These are phyloP conservation scores for Dendrocincla fuliginosa DNA, from an alignment of 2,797 vertebrate genomes.

Conservation along the genomic window DNA sequence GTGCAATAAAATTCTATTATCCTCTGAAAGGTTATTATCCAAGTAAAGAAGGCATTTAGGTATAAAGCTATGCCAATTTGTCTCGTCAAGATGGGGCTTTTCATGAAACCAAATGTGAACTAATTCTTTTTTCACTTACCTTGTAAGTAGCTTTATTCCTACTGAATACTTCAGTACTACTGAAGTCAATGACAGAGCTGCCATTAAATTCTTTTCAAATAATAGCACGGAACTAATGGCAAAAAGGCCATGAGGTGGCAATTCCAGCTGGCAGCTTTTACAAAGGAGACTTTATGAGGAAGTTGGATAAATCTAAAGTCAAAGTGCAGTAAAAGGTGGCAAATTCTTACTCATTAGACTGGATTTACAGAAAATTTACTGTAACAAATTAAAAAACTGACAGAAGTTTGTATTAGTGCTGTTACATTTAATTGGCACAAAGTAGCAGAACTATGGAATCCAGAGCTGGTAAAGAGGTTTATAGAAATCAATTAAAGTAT, in stretches of 20 bases:
- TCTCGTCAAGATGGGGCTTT: not conserved
- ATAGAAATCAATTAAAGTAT: not conserved
- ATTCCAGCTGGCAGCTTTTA: constrained; percentile 9
- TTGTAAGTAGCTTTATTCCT: constrained; percentile 28
- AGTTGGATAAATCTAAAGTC: not conserved
- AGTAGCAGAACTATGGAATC: not conserved
- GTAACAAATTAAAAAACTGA: not conserved
- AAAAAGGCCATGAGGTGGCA: constrained; percentile 20
- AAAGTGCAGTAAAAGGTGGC: not conserved
- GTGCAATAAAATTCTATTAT: constrained; percentile 25
- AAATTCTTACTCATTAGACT: not conserved
- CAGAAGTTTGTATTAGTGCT: not conserved
- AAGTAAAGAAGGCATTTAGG: constrained; percentile 12
- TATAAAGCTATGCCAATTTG: constrained; percentile 1
- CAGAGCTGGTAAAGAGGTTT: not conserved
- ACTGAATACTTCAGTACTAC: not conserved
- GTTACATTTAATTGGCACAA: not conserved
- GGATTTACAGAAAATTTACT: not conserved
- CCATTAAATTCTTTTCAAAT: constrained; percentile 29
- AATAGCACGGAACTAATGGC: not conserved
- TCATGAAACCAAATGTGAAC: not conserved
- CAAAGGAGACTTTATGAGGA: not conserved
- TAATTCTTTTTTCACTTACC: constrained; percentile 35
- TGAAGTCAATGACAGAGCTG: not conserved
- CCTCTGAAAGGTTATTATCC: constrained; percentile 31